Evolutionary conservation across 2,797 vertebrate genomes (phyloP).

Genomic region (Lepus oiostolus): DNA sequence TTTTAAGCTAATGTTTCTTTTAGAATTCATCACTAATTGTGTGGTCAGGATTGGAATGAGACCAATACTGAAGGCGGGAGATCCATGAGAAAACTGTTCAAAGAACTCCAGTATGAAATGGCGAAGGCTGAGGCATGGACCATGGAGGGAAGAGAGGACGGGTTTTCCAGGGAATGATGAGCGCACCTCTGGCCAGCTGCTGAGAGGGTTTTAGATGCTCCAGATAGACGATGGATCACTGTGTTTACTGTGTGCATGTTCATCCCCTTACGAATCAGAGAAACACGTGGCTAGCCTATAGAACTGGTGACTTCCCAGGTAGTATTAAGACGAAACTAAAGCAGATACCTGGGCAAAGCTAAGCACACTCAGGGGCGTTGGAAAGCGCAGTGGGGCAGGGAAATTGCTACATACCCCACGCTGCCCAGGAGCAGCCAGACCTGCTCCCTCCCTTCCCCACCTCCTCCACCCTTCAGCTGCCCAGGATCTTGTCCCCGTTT

Average conservation of each 20-base stretch:
- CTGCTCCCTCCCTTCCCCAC: background rate
- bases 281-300: background rate
- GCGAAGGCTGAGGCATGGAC: background rate
- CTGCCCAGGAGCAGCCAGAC: background rate
- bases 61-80: background rate
- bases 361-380: too few species aligned
- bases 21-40: background rate
- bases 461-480: background rate
- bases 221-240: background rate
- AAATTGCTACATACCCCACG: background rate
- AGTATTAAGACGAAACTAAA: background rate
- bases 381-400: background rate
- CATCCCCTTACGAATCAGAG: background rate
- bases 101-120: background rate
- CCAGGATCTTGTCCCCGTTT: background rate
- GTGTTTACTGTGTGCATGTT: background rate
- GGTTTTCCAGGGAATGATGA: background rate
- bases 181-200: background rate
- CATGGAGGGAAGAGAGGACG: background rate
- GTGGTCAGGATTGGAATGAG: background rate
- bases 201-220: background rate
- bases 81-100: background rate
- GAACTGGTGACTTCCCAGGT: background rate
- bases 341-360: background rate
- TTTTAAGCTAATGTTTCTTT: background rate